A percentile compares a stretch with the other conserved stretches of the same genome.
Evolutionary conservation across 2,797 vertebrate genomes (phyloP).

Genomic region (Periophthalmus magnuspinnatus): DNA sequence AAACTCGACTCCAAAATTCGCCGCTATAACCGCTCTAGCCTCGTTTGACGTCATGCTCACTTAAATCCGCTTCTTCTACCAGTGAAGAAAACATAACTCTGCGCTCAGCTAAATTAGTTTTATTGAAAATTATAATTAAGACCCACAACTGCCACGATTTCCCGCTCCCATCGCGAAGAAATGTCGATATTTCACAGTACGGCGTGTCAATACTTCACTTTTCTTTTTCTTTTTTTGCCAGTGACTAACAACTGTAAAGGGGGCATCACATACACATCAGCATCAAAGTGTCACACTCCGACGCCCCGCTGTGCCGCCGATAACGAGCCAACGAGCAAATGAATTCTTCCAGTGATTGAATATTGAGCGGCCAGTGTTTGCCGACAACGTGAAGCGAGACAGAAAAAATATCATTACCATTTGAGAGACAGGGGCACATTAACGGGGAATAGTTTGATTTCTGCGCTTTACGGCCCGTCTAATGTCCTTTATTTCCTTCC

Average conservation of each 20-base stretch:
- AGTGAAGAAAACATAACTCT: neutral
- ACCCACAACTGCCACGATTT: neutral
- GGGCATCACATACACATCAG: constrained; percentile 20
- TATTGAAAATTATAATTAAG: neutral
- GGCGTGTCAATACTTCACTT: neutral
- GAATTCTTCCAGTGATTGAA: constrained; percentile 22
- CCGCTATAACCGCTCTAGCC: no score
- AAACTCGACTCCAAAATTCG: no score
- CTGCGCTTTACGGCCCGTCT: constrained; percentile 13
- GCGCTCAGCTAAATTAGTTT: neutral
- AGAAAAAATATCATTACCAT: constrained; percentile 11
- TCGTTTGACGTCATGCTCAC: no score
- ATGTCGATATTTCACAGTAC: neutral
- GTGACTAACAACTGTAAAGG: constrained; percentile 32
- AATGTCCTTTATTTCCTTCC: constrained; percentile 58
- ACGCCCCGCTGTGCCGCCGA: constrained; percentile 9
- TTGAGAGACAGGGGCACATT: neutral
- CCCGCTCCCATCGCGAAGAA: neutral
- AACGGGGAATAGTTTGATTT: constrained; percentile 22
- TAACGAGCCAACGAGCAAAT: constrained; percentile 41
- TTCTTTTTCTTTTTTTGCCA: neutral
- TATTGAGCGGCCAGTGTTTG: constrained; percentile 31
- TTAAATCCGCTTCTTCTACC: no score
- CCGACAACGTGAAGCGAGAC: constrained; percentile 8
- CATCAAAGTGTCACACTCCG: constrained; percentile 31